phyloP scores from a whole-genome alignment of 2,797 vertebrate genomes.

The Scarus forsteni region DNA sequence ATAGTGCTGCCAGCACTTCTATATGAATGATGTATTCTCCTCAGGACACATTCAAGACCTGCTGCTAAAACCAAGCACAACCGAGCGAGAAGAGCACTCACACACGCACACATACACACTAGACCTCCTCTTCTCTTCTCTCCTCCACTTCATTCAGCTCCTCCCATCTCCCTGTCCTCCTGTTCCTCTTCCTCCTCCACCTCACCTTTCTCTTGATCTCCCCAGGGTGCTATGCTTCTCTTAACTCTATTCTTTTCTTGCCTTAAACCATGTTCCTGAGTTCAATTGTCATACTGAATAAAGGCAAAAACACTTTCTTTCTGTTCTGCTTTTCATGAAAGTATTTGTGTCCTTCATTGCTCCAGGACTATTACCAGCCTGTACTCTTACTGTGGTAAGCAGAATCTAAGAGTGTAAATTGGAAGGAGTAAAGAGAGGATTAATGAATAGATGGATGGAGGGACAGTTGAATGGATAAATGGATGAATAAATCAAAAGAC shows the following conservation, averaged over 20 bases:
- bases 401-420: background rate
- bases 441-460: too few species aligned
- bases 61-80: conserved; percentile 6
- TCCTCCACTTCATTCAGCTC: conserved; percentile 3
- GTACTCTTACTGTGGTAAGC: background rate
- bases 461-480: too few species aligned
- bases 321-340: background rate
- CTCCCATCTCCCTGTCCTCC: conserved; percentile 3
- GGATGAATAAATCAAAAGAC: too few species aligned
- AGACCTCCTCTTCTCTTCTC: background rate
- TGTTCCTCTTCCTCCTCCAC: background rate
- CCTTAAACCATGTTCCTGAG: background rate
- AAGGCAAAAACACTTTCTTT: background rate
- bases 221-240: background rate
- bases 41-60: conserved; percentile 31
- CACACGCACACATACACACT: background rate
- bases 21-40: conserved; percentile 58
- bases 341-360: background rate
- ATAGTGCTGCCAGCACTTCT: conserved; percentile 33
- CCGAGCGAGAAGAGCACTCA: background rate
- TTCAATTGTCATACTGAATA: background rate
- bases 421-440: too few species aligned
- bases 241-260: background rate
- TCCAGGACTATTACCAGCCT: background rate
- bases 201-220: conserved; percentile 9